Percentiles rank a stretch among this genome's conserved stretches.
These are phyloP conservation scores for Phania funesta DNA, from an alignment of 2,888 invertebrate genomes.

Conservation along the genomic window DNA sequence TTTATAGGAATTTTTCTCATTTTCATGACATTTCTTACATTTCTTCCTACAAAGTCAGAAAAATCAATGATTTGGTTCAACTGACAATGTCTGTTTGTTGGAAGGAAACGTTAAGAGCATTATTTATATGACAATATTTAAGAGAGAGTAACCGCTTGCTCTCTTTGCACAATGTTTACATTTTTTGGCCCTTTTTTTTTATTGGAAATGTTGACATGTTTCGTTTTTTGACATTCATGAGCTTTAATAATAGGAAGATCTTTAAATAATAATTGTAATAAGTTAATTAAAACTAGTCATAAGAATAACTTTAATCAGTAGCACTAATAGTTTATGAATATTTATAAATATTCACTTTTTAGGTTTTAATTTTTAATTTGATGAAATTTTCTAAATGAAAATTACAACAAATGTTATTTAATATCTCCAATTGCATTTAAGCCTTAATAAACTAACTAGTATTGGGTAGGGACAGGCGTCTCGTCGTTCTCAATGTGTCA, in stretches of 20 bases:
- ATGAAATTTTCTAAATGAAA: no score
- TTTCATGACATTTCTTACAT: constrained; percentile 36
- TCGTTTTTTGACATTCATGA: constrained; percentile 12
- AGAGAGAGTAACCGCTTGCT: background rate
- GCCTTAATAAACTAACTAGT: no score
- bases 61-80: constrained; percentile 64
- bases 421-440: no score
- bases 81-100: constrained; percentile 57
- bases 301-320: no score
- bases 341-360: no score
- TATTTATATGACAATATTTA: background rate
- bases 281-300: no score
- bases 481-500: no score
- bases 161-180: constrained; percentile 28
- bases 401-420: no score
- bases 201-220: constrained; percentile 20
- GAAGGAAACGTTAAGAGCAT: constrained; percentile 41
- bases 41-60: constrained; percentile 57
- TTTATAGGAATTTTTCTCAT: background rate
- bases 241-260: background rate
- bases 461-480: no score
- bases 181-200: constrained; percentile 41
- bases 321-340: no score
- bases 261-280: no score
- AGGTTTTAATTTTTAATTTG: no score